Conservation (phyloP, 2,888 invertebrate species). For the Amphipyra tragopoginis region DNA sequence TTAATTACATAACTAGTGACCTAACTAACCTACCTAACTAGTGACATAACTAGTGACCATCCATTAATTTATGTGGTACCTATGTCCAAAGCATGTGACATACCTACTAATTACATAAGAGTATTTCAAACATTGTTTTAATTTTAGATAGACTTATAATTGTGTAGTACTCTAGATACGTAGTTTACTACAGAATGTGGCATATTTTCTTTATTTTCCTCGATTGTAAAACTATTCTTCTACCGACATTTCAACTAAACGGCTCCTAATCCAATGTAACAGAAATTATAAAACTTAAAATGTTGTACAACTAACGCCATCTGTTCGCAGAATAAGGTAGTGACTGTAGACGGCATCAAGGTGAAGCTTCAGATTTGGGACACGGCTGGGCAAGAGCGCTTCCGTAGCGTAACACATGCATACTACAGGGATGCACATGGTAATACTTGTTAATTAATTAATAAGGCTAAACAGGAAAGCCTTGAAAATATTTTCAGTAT, state of each 20-base stretch:
- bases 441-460: slow-evolving; percentile 73
- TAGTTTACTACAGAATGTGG: slow-evolving; percentile 5
- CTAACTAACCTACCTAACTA: too few species aligned
- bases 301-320: slow-evolving; percentile 79
- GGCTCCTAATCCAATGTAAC: too few species aligned
- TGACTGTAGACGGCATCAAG: slow-evolving; percentile 94
- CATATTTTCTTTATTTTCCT: slow-evolving; percentile 39
- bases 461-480: too few species aligned
- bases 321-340: slow-evolving; percentile 94
- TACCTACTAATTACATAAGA: too few species aligned
- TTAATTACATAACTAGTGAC: too few species aligned
- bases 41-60: too few species aligned
- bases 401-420: slow-evolving; percentile 97
- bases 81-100: too few species aligned
- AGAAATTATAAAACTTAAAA: neutral
- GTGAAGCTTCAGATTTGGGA: slow-evolving; percentile 99
- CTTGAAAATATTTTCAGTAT: too few species aligned
- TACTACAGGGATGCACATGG: slow-evolving; percentile 98
- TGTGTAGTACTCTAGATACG: too few species aligned
- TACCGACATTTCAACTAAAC: neutral
- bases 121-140: too few species aligned
- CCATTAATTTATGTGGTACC: too few species aligned
- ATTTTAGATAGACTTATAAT: too few species aligned
- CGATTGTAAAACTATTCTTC: neutral
- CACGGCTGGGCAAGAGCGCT: slow-evolving; percentile 98